These are phyloP conservation scores for Polyommatus iphigenia DNA, from an alignment of 2,888 invertebrate genomes.

Conservation along the genomic window DNA sequence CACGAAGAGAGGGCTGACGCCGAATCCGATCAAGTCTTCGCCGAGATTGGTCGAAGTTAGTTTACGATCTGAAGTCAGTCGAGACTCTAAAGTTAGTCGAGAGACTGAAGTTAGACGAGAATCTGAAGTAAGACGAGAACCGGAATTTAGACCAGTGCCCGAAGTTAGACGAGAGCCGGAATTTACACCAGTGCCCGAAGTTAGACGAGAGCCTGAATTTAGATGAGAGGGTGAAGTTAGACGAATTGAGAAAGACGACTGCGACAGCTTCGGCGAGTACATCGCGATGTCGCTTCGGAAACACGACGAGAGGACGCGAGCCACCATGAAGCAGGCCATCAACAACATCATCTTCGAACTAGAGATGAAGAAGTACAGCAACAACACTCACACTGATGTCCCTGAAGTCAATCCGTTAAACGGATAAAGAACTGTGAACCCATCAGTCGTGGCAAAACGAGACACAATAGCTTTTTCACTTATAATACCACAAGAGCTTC, in stretches of 20 bases:
- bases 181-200: background rate
- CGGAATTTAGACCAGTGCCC: background rate
- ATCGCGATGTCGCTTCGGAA: constrained; percentile 69
- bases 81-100: constrained; percentile 37
- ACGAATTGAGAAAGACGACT: constrained; percentile 65
- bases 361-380: constrained; percentile 69
- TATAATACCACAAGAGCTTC: no score
- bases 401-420: constrained; percentile 61
- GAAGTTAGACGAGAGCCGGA: constrained; percentile 46
- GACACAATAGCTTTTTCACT: no score
- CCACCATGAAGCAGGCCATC: constrained; percentile 73
- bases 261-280: constrained; percentile 71
- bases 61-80: constrained; percentile 33
- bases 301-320: constrained; percentile 66
- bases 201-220: constrained; percentile 10
- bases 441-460: no score
- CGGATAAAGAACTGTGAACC: background rate
- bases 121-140: constrained; percentile 13
- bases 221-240: constrained; percentile 44
- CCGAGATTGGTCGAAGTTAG: constrained; percentile 12
- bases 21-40: background rate
- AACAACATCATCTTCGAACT: constrained; percentile 73
- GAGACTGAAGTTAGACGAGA: constrained; percentile 22
- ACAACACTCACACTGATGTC: constrained; percentile 53
- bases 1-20: background rate